Conservation (phyloP, 2,888 invertebrate genomes). For the Pachliopta kotzebuea region DNA sequence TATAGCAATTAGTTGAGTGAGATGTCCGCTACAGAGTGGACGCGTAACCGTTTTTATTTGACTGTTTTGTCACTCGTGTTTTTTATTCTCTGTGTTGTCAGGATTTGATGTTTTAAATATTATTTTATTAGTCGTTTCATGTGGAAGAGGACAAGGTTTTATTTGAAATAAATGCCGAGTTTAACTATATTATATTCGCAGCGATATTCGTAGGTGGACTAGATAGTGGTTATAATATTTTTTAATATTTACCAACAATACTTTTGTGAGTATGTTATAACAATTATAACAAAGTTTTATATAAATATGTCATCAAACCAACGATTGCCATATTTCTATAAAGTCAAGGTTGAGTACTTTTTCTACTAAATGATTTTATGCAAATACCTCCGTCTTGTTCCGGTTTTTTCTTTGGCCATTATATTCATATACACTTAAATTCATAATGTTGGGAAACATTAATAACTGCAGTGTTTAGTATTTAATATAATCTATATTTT, state of each 20-base stretch:
- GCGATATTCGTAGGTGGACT: background rate
- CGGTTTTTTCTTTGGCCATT: background rate
- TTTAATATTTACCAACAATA: background rate
- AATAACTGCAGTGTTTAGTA: too few species aligned
- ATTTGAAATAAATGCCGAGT: background rate
- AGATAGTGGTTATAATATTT: background rate
- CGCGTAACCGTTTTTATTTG: constrained; percentile 64
- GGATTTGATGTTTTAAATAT: constrained; percentile 7
- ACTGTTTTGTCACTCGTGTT: constrained; percentile 45
- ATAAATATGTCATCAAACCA: background rate
- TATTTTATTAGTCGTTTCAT: constrained; percentile 7
- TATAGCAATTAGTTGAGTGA: constrained; percentile 79
- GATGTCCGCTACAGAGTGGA: constrained; percentile 70
- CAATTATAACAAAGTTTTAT: background rate
- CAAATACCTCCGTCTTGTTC: background rate
- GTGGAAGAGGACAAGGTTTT: background rate
- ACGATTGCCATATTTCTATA: background rate
- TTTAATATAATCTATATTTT: too few species aligned
- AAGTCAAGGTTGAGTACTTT: background rate
- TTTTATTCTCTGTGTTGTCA: constrained; percentile 29
- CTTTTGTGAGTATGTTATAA: background rate
- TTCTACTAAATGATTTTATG: background rate
- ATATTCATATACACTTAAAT: too few species aligned
- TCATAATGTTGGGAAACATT: too few species aligned
- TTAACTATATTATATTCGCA: background rate